Base-by-base conservation (phyloP, 2,888 invertebrate genomes). In the Drosophila algonquin region DNA sequence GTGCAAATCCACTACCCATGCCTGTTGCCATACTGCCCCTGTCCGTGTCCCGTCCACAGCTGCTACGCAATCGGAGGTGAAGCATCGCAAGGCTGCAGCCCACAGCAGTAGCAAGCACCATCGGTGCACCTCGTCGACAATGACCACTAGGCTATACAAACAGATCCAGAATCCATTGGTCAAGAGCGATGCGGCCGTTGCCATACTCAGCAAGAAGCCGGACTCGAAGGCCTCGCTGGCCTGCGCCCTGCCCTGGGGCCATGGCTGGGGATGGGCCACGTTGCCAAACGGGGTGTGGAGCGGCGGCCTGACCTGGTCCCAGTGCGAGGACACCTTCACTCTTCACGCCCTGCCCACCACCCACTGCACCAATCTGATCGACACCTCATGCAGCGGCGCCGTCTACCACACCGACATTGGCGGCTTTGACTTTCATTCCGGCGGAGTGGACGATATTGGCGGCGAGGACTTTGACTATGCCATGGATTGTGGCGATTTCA, bases 261-360 rank as follows among this genome's bases (percentile, higher is more conserved):
- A 95, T 81, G 95, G 95, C 53, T 95, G 95, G 95, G 95, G 95
- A 2, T 95, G 95, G 95, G 95, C 95, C 62, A 95, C 94, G 14
- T 89, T 94, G 82, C 94, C 94, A 12, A 94, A 94, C 69, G 94
- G 94, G 9, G 94, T 94, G 2, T 94, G 94, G 94, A 94, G 94
- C 80, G 94, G 94, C 87, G 94, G 94, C 46, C 91, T 94, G 6
- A 94, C 94, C 64, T 94, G 94, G 94, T 94, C 94, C 1, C 94
- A 94, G 90, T 94, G 94, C 68, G 94, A 94, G 51, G 94, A 94
- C n/a, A 94, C 94, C 82, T 94, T 94, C 89, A 94, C 94, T 2
- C 93, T 94, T 48, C 94, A 94, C 88, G 94, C 94, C 45, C 93
- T 94, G 93, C 94, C 94, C 12, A 93, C 94, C 69, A 94, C 94